Conservation (phyloP, 2,113 vertebrate species). For the Zosterops pallidus region DNA sequence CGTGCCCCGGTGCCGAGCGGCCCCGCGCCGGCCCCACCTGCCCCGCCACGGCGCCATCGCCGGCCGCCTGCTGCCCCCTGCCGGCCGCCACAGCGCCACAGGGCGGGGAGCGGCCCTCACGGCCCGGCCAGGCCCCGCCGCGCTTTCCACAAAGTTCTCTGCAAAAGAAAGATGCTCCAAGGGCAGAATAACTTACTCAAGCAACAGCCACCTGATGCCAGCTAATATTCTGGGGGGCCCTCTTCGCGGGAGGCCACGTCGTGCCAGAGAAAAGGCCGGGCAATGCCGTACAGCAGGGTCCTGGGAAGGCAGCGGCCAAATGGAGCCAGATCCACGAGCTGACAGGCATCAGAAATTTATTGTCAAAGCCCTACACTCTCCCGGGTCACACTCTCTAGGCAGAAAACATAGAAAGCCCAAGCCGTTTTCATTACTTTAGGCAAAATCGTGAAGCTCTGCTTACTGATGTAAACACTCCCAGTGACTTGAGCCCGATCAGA, state of each 20-base stretch:
- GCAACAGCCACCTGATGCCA: neutral
- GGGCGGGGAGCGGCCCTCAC: neutral
- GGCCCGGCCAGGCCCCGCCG: neutral
- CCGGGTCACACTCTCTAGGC: neutral
- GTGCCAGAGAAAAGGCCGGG: too few relatives aligned
- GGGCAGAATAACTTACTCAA: neutral
- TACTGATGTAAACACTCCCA: neutral
- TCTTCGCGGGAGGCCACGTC: neutral
- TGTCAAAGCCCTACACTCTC: neutral
- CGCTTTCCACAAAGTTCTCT: neutral
- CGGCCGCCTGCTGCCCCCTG: conserved; percentile 69
- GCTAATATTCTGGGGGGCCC: accelerated
- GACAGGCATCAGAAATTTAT: neutral
- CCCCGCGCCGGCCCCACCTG: too few relatives aligned
- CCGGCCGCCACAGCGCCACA: neutral
- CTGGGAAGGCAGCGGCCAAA: neutral
- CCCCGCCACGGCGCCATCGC: neutral
- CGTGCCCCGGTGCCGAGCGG: too few relatives aligned
- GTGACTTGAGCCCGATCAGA: neutral
- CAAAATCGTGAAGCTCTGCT: neutral
- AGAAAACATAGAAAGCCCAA: neutral
- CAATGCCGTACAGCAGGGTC: neutral
- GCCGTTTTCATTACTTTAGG: neutral
- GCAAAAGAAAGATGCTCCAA: neutral
- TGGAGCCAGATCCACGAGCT: accelerated